A percentile compares a stretch with the other conserved stretches of the same genome.
Conservation (phyloP, 2,888 invertebrate species). For the Drosophila sordidapex region DNA sequence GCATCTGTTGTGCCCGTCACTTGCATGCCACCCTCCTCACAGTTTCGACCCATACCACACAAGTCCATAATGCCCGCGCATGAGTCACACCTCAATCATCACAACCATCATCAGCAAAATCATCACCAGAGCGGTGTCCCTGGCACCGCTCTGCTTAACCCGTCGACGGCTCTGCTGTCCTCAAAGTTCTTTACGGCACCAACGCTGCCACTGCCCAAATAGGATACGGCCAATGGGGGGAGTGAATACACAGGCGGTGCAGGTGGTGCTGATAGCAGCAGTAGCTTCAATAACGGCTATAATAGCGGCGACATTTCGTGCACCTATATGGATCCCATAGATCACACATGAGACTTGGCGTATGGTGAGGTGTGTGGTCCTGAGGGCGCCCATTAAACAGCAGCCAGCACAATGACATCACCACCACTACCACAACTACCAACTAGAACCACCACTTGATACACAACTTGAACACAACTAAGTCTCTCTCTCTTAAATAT, state of each 20-base stretch:
- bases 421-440: constrained; percentile 25
- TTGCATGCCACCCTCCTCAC: constrained; percentile 85
- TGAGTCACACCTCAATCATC: constrained; percentile 65
- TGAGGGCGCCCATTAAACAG: constrained; percentile 67
- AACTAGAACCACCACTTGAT: constrained; percentile 33
- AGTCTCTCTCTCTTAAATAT: constrained; percentile 54
- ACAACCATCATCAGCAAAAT: constrained; percentile 41
- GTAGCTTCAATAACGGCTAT: constrained; percentile 68
- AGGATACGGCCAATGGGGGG: constrained; percentile 84
- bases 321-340: constrained; percentile 83
- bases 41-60: constrained; percentile 85
- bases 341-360: constrained; percentile 82
- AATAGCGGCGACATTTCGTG: constrained; percentile 82
- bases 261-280: constrained; percentile 47
- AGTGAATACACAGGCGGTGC: constrained; percentile 63
- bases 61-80: constrained; percentile 83
- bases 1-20: constrained; percentile 82
- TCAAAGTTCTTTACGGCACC: constrained; percentile 85
- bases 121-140: constrained; percentile 46
- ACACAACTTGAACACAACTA: constrained; percentile 62
- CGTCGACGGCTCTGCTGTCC: constrained; percentile 84
- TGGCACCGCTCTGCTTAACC: constrained; percentile 76
- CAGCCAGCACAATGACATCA: constrained; percentile 42
- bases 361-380: constrained; percentile 78
- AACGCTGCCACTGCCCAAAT: constrained; percentile 84